These are phyloP conservation scores for Aproaerema taeniolella DNA, from an alignment of 2,888 invertebrate genomes.

Conservation along the genomic window DNA sequence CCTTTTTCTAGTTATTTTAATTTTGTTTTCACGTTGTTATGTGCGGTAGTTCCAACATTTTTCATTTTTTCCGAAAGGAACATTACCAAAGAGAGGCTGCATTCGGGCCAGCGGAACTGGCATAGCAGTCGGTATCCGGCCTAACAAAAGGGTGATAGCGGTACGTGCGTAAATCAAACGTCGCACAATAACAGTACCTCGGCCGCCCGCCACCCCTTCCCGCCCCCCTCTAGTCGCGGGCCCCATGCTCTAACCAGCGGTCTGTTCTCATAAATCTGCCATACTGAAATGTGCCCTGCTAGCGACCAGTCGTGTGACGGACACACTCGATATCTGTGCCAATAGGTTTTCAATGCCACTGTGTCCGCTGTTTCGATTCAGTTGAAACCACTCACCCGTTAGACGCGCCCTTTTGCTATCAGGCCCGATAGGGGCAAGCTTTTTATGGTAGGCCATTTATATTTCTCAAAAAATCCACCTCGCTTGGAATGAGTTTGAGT, in stretches of 20 bases:
- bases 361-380: constrained; percentile 39
- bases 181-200: constrained; percentile 72
- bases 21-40: too few relatives aligned
- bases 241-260: constrained; percentile 53
- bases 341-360: constrained; percentile 58
- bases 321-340: constrained; percentile 55
- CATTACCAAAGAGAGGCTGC: constrained; percentile 43
- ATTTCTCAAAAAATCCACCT: constrained; percentile 27
- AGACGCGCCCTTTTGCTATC: constrained; percentile 37
- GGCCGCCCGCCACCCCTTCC: constrained; percentile 49
- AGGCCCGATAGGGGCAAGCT: constrained; percentile 28
- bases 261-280: constrained; percentile 69
- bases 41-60: too few relatives aligned
- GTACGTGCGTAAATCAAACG: constrained; percentile 76
- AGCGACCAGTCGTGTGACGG: constrained; percentile 48
- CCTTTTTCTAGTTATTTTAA: too few relatives aligned
- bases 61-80: too few relatives aligned
- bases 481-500: constrained; percentile 33
- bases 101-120: constrained; percentile 58
- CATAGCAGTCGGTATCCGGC: constrained; percentile 68
- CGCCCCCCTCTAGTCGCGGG: constrained; percentile 46
- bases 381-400: constrained; percentile 34
- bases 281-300: constrained; percentile 62
- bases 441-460: constrained; percentile 35
- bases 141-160: constrained; percentile 76